Evolutionary conservation across 2,797 vertebrate genomes (phyloP).

Genomic region (Pitangus sulphuratus): DNA sequence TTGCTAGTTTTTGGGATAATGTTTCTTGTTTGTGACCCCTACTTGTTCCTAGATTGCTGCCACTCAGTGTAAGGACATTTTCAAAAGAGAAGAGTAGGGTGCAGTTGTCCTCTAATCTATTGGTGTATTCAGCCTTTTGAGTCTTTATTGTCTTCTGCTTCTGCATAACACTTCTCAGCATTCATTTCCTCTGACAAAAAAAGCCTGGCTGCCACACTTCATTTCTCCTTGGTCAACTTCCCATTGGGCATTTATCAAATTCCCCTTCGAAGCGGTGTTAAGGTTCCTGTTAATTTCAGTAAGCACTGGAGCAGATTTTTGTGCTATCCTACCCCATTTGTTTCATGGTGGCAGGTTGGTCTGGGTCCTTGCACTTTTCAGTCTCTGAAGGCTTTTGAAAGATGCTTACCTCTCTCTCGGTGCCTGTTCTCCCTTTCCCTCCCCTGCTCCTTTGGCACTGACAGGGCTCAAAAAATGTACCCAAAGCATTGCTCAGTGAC

Average conservation of each 20-base stretch:
- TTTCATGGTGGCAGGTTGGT: background rate
- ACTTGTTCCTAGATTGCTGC: background rate
- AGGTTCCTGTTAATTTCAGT: background rate
- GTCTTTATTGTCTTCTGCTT: background rate
- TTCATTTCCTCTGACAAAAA: background rate
- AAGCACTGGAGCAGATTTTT: background rate
- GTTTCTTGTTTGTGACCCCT: background rate
- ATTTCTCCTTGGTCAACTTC: background rate
- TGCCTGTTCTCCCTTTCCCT: background rate
- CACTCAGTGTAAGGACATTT: background rate
- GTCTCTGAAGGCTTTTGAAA: background rate
- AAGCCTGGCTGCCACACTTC: background rate
- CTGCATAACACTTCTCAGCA: background rate
- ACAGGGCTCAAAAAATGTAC: background rate
- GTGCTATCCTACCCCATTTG: background rate
- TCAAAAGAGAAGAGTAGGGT: background rate
- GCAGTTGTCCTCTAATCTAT: background rate
- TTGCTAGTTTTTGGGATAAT: background rate
- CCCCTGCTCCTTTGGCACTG: rapidly evolving
- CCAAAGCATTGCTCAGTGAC: background rate
- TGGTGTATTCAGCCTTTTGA: background rate
- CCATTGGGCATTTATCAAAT: background rate
- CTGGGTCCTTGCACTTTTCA: background rate
- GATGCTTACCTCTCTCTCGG: rapidly evolving
- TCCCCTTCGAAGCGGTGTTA: background rate